Evolutionary conservation across 2,888 invertebrate genomes (phyloP), one percentile per base, ranked within the genome.

Genomic region (Pterostichus madidus): DNA sequence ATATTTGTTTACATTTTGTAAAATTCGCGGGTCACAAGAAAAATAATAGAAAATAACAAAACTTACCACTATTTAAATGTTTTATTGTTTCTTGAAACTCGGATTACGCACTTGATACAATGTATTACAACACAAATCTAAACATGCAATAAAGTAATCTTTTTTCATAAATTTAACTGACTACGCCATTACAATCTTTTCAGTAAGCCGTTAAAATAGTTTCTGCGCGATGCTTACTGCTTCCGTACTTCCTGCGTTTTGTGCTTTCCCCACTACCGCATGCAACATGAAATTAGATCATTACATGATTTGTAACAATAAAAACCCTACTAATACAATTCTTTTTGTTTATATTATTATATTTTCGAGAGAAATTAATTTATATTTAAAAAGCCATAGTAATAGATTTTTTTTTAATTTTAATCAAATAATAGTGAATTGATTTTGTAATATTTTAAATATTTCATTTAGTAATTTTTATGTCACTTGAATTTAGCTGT

Each of bases 391-490:
- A 24, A 24, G 1, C 24, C 24, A 24, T 2, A 24, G 5, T 39
- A 52, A 52, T 3, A 13, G n/a, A 52, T 52, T 5, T 5, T 24
- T n/a, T 56, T 10, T 24, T 24, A 56, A 56, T 7, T 8, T 24
- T 8, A 24, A 56, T 8, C 6, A 17, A 56, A 7, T 24, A 24
- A 56, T 24, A 56, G 11, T n/a, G 17, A 24, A 1, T 17, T 24
- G 17, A 56, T 56, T 24, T 6, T 24, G 24, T 10, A 17, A 24
- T 24, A 56, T n/a, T 32, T 17, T 24, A 61, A n/a, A 31, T 35
- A 32, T 32, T n/a, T 24, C 7, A 35, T 64, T 11, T 71, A 44
- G 68, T 71, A 71, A 44, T 15, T 71, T 71, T 71, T 24, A 24
- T 44, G 15, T 6, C 5, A 39, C 11, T 44, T 71, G 15, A 39